Evolutionary conservation across 2,888 invertebrate species (phyloP).

Genomic region (Anagyrus pseudococci): DNA sequence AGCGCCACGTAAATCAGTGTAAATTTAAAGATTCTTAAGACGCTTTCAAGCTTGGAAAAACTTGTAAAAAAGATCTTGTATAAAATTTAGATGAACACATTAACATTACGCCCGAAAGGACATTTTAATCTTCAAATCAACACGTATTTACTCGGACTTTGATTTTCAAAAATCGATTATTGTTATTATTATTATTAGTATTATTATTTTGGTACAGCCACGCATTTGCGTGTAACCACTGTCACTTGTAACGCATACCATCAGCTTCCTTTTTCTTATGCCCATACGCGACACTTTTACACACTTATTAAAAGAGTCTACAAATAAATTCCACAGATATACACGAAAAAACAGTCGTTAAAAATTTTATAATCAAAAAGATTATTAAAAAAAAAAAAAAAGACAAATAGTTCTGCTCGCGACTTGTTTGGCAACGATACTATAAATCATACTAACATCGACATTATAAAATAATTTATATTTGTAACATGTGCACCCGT

Average conservation of each 20-base stretch:
- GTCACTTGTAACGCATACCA: too few relatives aligned
- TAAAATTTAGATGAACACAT: slow-evolving; percentile 14
- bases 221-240: too few relatives aligned
- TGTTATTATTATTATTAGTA: background rate
- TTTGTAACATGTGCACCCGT: slow-evolving; percentile 26
- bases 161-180: slow-evolving; percentile 12
- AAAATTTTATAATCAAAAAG: slow-evolving; percentile 22
- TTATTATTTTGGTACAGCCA: background rate
- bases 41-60: slow-evolving; percentile 1
- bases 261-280: background rate
- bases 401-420: slow-evolving; percentile 17
- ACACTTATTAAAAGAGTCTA: slow-evolving; percentile 5
- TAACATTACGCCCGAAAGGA: slow-evolving; percentile 11
- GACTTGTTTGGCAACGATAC: too few relatives aligned
- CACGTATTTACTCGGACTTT: slow-evolving; percentile 14
- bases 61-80: slow-evolving; percentile 1
- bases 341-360: slow-evolving; percentile 11
- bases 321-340: slow-evolving; percentile 8
- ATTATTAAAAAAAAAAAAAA: slow-evolving; percentile 17
- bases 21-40: background rate
- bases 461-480: slow-evolving; percentile 28
- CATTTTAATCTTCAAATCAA: slow-evolving; percentile 13
- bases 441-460: slow-evolving; percentile 27
- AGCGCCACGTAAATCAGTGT: slow-evolving; percentile 10
- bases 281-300: slow-evolving; percentile 5